Conservation (phyloP, 2,888 invertebrate species). For the Hemithea aestivaria region DNA sequence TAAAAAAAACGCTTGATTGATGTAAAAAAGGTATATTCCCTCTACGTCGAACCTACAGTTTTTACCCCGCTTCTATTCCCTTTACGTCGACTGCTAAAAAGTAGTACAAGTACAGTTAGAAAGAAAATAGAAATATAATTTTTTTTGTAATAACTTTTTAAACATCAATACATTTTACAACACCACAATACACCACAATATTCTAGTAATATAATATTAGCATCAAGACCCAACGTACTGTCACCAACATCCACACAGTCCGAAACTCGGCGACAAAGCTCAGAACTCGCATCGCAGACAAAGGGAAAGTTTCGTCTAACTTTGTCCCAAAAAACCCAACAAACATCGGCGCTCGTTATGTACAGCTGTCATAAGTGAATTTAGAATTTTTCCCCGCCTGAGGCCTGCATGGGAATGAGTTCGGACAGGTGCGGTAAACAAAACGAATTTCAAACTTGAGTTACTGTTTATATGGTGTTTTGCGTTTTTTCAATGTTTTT, state of each 20-base stretch:
- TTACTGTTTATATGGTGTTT: conserved; percentile 7
- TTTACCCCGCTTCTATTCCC: too few species aligned
- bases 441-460: conserved; percentile 3
- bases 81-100: too few species aligned
- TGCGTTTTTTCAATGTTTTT: too few species aligned
- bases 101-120: too few species aligned
- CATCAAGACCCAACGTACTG: conserved; percentile 5
- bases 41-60: too few species aligned
- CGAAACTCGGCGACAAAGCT: conserved; percentile 7
- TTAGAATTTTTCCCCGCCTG: conserved; percentile 20
- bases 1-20: too few species aligned
- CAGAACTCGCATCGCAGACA: conserved; percentile 13
- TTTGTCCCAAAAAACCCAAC: conserved; percentile 18
- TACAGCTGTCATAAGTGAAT: conserved; percentile 26
- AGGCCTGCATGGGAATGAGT: conserved; percentile 11
- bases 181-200: too few species aligned
- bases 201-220: too few species aligned
- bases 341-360: conserved; percentile 23
- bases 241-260: background rate
- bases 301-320: conserved; percentile 20
- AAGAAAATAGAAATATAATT: too few species aligned
- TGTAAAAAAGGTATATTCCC: too few species aligned
- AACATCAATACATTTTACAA: too few species aligned
- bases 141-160: too few species aligned
- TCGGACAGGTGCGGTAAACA: conserved; percentile 7